A percentile compares a stretch with the other conserved stretches of the same genome.
phyloP scores from a whole-genome alignment of 2,888 invertebrate species.

The Amblyteles armatorius region DNA sequence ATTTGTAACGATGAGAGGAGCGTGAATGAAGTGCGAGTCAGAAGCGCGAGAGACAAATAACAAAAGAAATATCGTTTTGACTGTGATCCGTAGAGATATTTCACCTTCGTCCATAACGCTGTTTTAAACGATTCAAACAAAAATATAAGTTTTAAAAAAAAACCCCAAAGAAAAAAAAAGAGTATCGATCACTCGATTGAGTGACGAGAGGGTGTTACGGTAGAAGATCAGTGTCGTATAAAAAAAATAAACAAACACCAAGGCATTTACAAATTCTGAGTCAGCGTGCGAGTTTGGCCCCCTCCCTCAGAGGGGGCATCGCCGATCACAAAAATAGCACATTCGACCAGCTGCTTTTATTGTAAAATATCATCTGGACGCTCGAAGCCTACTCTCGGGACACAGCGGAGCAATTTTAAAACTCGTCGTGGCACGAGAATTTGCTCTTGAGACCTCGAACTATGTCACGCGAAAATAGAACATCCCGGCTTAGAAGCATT shows the following conservation, averaged over 20 bases:
- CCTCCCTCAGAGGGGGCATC: constrained; percentile 20
- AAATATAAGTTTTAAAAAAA: constrained; percentile 9
- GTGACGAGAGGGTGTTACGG: constrained; percentile 11
- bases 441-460: constrained; percentile 8
- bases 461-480: constrained; percentile 50
- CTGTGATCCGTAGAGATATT: constrained; percentile 67
- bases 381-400: background rate
- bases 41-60: constrained; percentile 27
- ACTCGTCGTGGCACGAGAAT: constrained; percentile 13
- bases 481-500: constrained; percentile 27
- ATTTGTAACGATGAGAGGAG: constrained; percentile 18
- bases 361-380: constrained; percentile 37
- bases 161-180: background rate
- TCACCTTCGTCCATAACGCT: constrained; percentile 61
- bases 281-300: constrained; percentile 17
- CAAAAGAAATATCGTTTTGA: constrained; percentile 56
- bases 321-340: constrained; percentile 16
- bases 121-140: constrained; percentile 48
- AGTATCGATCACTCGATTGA: background rate
- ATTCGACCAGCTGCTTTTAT: constrained; percentile 63
- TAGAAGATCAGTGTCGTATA: constrained; percentile 45
- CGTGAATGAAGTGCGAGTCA: background rate
- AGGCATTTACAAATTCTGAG: constrained; percentile 65
- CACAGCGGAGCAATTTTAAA: background rate
- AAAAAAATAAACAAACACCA: constrained; percentile 49